These are phyloP conservation scores for Trichogramma dendrolimi DNA, from an alignment of 2,888 invertebrate species.

Conservation along the genomic window DNA sequence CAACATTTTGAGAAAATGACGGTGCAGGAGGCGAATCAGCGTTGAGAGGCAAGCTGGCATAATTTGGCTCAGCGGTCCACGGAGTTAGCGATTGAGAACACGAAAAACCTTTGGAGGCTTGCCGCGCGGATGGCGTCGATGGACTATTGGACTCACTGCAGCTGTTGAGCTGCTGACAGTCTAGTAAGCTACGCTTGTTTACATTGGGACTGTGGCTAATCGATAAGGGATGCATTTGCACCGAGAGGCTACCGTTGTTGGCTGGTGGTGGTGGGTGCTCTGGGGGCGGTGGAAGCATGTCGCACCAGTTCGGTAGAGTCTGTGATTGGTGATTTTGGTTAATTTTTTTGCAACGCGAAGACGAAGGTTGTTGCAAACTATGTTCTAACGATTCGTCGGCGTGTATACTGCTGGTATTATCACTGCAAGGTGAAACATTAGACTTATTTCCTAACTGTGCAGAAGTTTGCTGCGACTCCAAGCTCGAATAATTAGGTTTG, in stretches of 20 bases:
- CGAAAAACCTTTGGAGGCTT: conserved; percentile 31
- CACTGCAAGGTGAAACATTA: conserved; percentile 49
- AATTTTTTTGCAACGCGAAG: conserved; percentile 16
- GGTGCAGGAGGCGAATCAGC: conserved; percentile 48
- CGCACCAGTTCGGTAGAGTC: conserved; percentile 58
- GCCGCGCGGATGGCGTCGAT: conserved; percentile 46
- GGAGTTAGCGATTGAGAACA: neutral
- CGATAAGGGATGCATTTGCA: conserved; percentile 36
- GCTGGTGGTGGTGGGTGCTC: conserved; percentile 58
- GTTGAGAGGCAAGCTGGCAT: conserved; percentile 48
- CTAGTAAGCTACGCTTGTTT: conserved; percentile 37
- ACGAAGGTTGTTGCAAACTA: conserved; percentile 24
- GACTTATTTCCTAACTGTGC: conserved; percentile 50
- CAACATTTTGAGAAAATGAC: conserved; percentile 46
- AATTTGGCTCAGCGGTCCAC: conserved; percentile 32
- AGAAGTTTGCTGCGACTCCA: conserved; percentile 38
- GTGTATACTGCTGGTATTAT: conserved; percentile 48
- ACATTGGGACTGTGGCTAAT: conserved; percentile 44
- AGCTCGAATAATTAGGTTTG: conserved; percentile 49
- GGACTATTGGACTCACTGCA: conserved; percentile 46
- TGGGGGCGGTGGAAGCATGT: conserved; percentile 63
- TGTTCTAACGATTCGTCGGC: conserved; percentile 45
- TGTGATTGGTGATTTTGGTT: conserved; percentile 33
- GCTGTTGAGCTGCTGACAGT: conserved; percentile 39
- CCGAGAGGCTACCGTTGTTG: conserved; percentile 31